Evolutionary conservation across 2,113 vertebrate genomes (phyloP).

Genomic region (Hiodon tergisus): DNA sequence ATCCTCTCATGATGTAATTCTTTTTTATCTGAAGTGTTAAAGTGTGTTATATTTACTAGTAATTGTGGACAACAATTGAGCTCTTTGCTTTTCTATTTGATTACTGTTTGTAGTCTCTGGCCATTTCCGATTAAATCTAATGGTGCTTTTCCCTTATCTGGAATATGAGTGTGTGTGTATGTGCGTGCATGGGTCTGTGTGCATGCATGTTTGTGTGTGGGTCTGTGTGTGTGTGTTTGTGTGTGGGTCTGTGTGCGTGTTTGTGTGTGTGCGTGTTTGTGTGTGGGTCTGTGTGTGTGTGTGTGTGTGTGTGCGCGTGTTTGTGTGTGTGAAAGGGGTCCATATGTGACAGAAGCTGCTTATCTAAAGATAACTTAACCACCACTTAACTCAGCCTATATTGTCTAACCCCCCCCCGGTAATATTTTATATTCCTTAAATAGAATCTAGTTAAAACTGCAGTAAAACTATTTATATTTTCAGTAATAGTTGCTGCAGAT

Average conservation of each 20-base stretch:
- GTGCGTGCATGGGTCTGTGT: neutral
- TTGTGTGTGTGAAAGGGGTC: neutral
- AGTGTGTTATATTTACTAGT: no score
- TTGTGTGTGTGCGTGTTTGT: neutral
- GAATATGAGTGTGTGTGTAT: constrained; percentile 9
- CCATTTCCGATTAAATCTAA: constrained; percentile 30
- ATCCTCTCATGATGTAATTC: no score
- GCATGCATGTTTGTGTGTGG: no score
- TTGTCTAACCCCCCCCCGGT: constrained; percentile 34
- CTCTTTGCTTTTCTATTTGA: neutral
- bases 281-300: neutral
- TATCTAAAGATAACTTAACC: neutral
- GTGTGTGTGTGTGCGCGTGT: no score
- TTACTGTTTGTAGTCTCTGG: neutral
- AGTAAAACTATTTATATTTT: constrained; percentile 74
- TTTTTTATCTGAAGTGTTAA: no score
- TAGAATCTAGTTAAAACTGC: constrained; percentile 68
- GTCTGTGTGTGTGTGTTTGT: no score
- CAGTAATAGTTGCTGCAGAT: constrained; percentile 80
- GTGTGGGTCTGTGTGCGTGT: no score
- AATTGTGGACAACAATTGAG: no score
- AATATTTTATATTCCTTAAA: constrained; percentile 61
- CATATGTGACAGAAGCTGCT: neutral
- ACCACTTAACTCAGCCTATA: constrained; percentile 32
- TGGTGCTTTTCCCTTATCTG: neutral